phyloP scores from a whole-genome alignment of 23 tunicate species.

The Styela clava region DNA sequence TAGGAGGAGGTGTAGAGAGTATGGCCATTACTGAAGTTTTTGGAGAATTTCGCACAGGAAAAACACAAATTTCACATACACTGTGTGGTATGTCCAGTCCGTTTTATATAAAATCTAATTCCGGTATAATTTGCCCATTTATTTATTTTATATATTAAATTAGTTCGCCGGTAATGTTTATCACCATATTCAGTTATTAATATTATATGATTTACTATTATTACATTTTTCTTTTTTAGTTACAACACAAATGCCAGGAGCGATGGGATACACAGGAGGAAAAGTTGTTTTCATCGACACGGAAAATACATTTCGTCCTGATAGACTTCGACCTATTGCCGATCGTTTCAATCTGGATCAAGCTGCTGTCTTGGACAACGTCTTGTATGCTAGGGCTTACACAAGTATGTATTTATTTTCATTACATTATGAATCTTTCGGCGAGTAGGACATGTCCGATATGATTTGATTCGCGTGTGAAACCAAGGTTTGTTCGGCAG shows the following conservation, averaged over 20 bases:
- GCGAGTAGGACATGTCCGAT: not conserved
- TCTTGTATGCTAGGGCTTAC: slow-evolving; percentile 93
- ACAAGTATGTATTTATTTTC: slow-evolving; percentile 38
- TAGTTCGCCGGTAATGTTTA: too few relatives aligned
- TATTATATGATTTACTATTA: too few relatives aligned
- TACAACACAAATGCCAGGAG: slow-evolving; percentile 97
- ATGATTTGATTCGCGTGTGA: too few relatives aligned
- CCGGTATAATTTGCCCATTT: too few relatives aligned
- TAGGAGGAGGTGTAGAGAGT: slow-evolving; percentile 98
- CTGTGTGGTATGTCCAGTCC: slow-evolving; percentile 36
- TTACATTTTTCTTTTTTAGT: slow-evolving; percentile 57
- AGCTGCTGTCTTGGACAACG: slow-evolving; percentile 94
- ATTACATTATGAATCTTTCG: not conserved
- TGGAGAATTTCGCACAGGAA: slow-evolving; percentile 99
- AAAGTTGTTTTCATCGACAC: slow-evolving; percentile 96
- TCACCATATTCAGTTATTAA: too few relatives aligned
- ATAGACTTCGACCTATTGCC: slow-evolving; percentile 95
- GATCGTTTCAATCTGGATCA: slow-evolving; percentile 91
- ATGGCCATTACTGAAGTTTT: slow-evolving; percentile 98
- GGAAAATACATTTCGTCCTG: slow-evolving; percentile 97
- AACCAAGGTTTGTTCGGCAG: too few relatives aligned
- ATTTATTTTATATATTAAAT: too few relatives aligned
- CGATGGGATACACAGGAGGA: slow-evolving; percentile 93
- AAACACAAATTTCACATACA: slow-evolving; percentile 95
- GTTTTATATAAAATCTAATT: too few relatives aligned